Evolutionary conservation across 2,113 vertebrate genomes (phyloP).

Genomic region (Silurus glanis): DNA sequence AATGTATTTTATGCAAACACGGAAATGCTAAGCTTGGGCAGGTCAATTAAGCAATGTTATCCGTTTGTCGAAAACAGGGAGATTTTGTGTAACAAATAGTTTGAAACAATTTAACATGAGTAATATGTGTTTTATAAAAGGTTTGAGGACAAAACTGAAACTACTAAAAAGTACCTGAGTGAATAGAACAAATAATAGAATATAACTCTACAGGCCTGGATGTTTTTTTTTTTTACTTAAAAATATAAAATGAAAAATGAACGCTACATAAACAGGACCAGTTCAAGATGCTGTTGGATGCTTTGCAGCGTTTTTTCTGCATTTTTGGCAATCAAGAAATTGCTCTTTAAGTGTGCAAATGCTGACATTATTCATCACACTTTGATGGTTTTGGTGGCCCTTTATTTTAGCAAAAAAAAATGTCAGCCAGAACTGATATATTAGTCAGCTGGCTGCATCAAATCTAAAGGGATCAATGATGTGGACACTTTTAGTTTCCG

Average conservation of each 20-base stretch:
- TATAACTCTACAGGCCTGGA: not conserved
- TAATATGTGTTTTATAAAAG: not conserved
- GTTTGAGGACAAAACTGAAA: not conserved
- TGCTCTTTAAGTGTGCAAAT: not conserved
- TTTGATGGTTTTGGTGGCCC: not conserved
- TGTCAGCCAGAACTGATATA: conserved; percentile 10
- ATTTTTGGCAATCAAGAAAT: not conserved
- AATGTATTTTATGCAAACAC: not conserved
- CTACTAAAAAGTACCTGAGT: not conserved
- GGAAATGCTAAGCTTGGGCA: not conserved
- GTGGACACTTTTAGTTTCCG: conserved; percentile 31
- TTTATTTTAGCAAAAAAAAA: not conserved
- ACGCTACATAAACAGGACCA: not conserved
- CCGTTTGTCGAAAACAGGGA: not conserved
- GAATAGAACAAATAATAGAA: not conserved
- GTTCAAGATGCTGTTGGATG: not conserved
- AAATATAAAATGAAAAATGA: not conserved
- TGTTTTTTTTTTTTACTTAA: not conserved
- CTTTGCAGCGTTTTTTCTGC: not conserved
- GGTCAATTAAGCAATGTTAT: not conserved
- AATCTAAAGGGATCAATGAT: conserved; percentile 11
- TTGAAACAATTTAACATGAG: not conserved
- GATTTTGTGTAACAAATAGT: not conserved
- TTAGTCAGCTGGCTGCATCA: conserved; percentile 22
- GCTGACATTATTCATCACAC: not conserved